These are phyloP conservation scores for Brachionichthys hirsutus DNA, from an alignment of 2,113 vertebrate genomes.

Conservation along the genomic window DNA sequence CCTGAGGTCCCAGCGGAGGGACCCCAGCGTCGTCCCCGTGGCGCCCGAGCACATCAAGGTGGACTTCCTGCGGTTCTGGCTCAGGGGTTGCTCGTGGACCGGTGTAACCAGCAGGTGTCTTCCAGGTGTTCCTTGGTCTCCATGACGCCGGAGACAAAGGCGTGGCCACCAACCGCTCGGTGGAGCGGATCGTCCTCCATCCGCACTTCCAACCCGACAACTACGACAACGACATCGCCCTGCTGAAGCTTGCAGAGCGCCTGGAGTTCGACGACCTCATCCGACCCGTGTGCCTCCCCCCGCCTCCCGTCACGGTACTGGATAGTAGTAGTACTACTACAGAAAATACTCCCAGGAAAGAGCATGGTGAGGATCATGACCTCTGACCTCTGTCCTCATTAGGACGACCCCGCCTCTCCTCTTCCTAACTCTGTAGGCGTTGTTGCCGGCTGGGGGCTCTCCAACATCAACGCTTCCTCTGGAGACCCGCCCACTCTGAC, in stretches of 20 bases:
- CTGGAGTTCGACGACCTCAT: conserved; percentile 78
- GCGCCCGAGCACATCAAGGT: conserved; percentile 84
- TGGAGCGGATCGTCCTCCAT: conserved; percentile 85
- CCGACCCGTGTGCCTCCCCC: conserved; percentile 88
- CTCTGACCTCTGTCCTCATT: conserved; percentile 8
- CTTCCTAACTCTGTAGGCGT: conserved; percentile 84
- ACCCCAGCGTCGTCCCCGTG: conserved; percentile 84
- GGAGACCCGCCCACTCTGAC: conserved; percentile 68
- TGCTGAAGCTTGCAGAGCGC: conserved; percentile 83
- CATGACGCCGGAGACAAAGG: conserved; percentile 80
- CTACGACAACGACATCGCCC: conserved; percentile 93
- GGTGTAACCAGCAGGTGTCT: not conserved
- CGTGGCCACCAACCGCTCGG: conserved; percentile 77
- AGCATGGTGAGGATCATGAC: not conserved
- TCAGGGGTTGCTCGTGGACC: not conserved
- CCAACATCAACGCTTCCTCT: conserved; percentile 76
- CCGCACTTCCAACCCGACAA: conserved; percentile 88
- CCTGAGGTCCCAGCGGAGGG: conserved; percentile 87
- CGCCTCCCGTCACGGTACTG: conserved; percentile 57
- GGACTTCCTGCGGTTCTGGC: not conserved
- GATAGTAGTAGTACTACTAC: not conserved
- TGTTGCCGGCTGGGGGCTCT: conserved; percentile 96
- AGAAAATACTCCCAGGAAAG: not conserved
- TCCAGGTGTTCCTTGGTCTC: conserved; percentile 84
- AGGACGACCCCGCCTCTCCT: conserved; percentile 70